Percentiles rank a stretch among this genome's conserved stretches.
These are phyloP conservation scores for Cosmia pyralina DNA, from an alignment of 2,888 invertebrate species.

Conservation along the genomic window DNA sequence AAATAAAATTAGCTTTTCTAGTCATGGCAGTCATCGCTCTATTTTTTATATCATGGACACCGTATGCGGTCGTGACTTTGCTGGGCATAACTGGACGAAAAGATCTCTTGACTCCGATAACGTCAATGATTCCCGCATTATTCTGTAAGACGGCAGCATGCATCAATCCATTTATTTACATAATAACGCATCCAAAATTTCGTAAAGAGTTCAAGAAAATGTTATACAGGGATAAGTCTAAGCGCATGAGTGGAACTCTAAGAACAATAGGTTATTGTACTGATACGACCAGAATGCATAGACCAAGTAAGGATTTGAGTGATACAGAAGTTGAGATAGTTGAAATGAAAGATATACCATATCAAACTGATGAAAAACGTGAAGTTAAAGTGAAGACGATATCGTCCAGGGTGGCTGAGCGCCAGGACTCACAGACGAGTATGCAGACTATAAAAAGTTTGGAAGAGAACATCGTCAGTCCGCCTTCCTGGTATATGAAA, in stretches of 20 bases:
- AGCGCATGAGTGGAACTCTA: constrained; percentile 81
- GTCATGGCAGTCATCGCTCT: constrained; percentile 93
- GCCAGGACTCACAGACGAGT: constrained; percentile 80
- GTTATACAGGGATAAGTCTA: constrained; percentile 82
- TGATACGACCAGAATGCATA: constrained; percentile 76
- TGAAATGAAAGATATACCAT: constrained; percentile 88
- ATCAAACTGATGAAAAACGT: constrained; percentile 70
- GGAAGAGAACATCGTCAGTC: constrained; percentile 80
- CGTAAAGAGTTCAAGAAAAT: constrained; percentile 90
- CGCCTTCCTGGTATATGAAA: constrained; percentile 89
- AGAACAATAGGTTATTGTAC: constrained; percentile 81
- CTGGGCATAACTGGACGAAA: constrained; percentile 93
- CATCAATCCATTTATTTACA: constrained; percentile 95
- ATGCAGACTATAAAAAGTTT: constrained; percentile 81
- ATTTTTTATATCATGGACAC: constrained; percentile 96
- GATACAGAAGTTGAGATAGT: constrained; percentile 89
- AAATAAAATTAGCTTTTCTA: constrained; percentile 92
- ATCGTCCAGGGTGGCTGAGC: constrained; percentile 78
- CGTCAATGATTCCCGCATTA: constrained; percentile 94
- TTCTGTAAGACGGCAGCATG: constrained; percentile 95
- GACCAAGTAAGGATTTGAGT: constrained; percentile 84
- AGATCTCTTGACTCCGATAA: constrained; percentile 91
- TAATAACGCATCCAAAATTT: constrained; percentile 94
- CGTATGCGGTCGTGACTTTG: constrained; percentile 94
- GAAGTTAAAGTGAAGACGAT: constrained; percentile 75